Evolutionary conservation across 2,113 vertebrate species (phyloP), one percentile per base, ranked within the genome.

Genomic region (Ptychochromis oligacanthus): DNA sequence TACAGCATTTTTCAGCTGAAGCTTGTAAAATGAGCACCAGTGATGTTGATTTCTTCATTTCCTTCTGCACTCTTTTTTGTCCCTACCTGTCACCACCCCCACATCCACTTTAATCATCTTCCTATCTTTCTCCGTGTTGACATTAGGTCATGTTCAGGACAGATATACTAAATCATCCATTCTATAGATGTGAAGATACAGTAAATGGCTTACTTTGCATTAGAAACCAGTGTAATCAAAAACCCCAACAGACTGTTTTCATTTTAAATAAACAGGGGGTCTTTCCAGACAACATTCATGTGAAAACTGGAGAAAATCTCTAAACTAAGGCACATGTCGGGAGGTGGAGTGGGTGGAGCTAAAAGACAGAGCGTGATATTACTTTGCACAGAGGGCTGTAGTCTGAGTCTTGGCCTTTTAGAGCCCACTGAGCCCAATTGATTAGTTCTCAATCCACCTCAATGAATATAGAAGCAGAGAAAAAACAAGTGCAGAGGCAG

Each of bases 311-410:
- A 75, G 76, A 82, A 22, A 70, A 61, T 38, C 18, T 60, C 4
- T 28, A 57, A 57, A 49, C 7, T 58, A 78, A 52, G 61, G 77
- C 78, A 49, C 87, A 80, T 91, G 84, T 81, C 88, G 79, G 59
- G 75, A 79, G 80, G 77, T 2, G 38, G 60, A 79, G 82, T 81
- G 62, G 84, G 80, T 24, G 84, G 83, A 84, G 88, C 75, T 64
- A 85, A 64, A 88, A 86, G 87, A 88, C 79, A 83, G 82, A 91
- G 88, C 40, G 74, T 82, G 88, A 83, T 88, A 88, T 93, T 82
- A 83, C 81, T 70, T 65, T 38, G 79, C 83, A 87, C 87, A 86
- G 86, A 75, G 28, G 70, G 77, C 87, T 74, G 75, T 2, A 81
- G 84, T 54, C 60, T 6, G 77, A 83, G 84, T 57, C 61, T 14